Evolutionary conservation across 2,888 invertebrate species (phyloP), one percentile per base, ranked within the genome.

Genomic region (Limnephilus marmoratus): DNA sequence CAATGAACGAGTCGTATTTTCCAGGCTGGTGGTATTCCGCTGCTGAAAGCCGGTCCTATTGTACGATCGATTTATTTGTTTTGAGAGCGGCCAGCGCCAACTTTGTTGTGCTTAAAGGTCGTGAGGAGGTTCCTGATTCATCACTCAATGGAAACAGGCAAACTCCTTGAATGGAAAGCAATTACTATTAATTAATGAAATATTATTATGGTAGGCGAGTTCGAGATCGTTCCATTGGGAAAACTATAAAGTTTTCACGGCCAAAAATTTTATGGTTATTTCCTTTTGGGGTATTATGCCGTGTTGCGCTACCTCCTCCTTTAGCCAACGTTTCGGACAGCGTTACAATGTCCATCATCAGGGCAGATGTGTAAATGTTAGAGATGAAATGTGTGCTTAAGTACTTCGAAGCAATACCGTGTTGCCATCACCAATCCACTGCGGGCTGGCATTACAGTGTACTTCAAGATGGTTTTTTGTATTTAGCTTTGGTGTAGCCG

Each of bases 1-100:
- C 86, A 86, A 45, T 37, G 86, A 45, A 15, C 86, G 86, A 45
- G 37, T 12, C 85, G 85, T 34, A 37, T 85, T 85, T 85, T 41
- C 85, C 85, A 24, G 24, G 68, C n/a, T n/a, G 7, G 68, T 24
- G 68, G 68, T 68, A 24, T 68, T 31, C 31, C 82, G 12, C 82
- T 82, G 34, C 34, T 31, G 31, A 34, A 13, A 82, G 15, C 82
- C 13, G 82, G 34, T 34, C 24, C 68, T 68, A 68, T 68, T 68
- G 68, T 31, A 12, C 31, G 2, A 82, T 82, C 82, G 82, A 82
- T 82, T 82, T 82, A 82, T 82, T 31, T 82, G 34, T 34, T 82
- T 82, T 34, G 15, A 68, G 68, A 68, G 24, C 24, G n/a, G 68
- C n/a, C 24, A 68, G 68, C 68, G 24, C 68, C 24, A 68, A 68